Percentiles rank a stretch among this genome's conserved stretches.
These are phyloP conservation scores for Bungarus multicinctus DNA, from an alignment of 2,113 vertebrate species.

Conservation along the genomic window DNA sequence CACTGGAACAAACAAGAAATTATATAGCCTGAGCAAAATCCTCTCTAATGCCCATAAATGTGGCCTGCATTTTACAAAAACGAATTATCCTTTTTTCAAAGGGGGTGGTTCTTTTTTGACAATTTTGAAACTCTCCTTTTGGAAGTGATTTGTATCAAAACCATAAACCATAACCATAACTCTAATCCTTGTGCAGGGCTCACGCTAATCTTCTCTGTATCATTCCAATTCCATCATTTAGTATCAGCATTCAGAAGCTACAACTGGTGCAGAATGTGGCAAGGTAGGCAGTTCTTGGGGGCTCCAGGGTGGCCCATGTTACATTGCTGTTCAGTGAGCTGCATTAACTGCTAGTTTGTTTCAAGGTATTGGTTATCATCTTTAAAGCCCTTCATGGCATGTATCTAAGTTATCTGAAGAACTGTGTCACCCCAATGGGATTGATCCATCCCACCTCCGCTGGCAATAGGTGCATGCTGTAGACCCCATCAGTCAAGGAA, in stretches of 20 bases:
- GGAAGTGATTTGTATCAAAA: not conserved
- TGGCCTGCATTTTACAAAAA: not conserved
- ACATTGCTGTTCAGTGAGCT: too few relatives aligned
- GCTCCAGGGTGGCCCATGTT: too few relatives aligned
- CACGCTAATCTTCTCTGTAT: too few relatives aligned
- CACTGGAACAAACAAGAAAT: not conserved
- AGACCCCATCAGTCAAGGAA: not conserved
- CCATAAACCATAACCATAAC: not conserved
- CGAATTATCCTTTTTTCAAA: not conserved
- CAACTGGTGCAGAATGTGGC: too few relatives aligned
- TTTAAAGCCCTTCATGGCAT: too few relatives aligned
- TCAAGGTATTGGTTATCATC: too few relatives aligned
- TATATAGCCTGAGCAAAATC: not conserved
- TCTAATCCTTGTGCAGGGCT: too few relatives aligned
- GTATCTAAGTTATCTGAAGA: not conserved
- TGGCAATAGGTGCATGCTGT: not conserved
- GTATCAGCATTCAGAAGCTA: too few relatives aligned
- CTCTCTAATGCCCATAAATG: not conserved
- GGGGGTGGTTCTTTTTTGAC: not conserved
- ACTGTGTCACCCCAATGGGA: not conserved
- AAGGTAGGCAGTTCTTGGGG: too few relatives aligned
- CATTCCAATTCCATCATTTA: too few relatives aligned
- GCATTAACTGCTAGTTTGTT: too few relatives aligned
- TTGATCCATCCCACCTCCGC: too few relatives aligned
- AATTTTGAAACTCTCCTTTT: not conserved